Evolutionary conservation across 53 echinoderm and acorn worm species (phyloP), one percentile per base, ranked within the genome.

Genomic region (Echinometra lucunter): DNA sequence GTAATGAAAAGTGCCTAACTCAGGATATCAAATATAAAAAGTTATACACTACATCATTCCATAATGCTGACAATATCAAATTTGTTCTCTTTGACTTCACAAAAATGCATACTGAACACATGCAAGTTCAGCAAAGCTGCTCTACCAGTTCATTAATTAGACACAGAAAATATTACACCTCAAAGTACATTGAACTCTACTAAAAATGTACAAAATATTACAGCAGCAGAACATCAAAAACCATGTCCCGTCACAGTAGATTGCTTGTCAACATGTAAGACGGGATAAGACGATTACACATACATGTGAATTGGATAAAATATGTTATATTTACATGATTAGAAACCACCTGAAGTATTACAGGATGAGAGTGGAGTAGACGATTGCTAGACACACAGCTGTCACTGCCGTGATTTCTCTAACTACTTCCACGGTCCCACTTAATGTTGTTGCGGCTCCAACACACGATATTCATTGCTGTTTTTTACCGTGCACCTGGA

Each of bases 101-200:
- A 49, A 49, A 85, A n/a, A n/a, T 47, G 85, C 85, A 85, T 85
- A 44, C 27, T 45, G 85, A 85, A 85, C 49, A 28, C 85, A 85
- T 49, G 85, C 85, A 28, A 28, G 49, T 85, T 85, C 85, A 83
- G 19, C 11, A 28, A 83, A 45, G n/a, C 27, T 47, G 27, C 49
- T n/a, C n/a, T 42, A 72, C 72, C 6, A 85, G n/a, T n/a, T n/a
- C n/a, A 49, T 25, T 21, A 44, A 32, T 85, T 37, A 47, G 47
- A 27, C 85, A 85, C 85, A 85, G 49, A n/a, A 85, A 85, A 85
- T 85, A 85, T 85, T 53, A 85, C 85, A 85, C 49, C 85, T 85
- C 85, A 85, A 45, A 85, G 85, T 85, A 85, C 85, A 85, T 47
- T 11, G 28, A 85, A n/a, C 15, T 49, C 49, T 85, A 85, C 47